Percentiles rank a stretch among this genome's conserved stretches.
phyloP scores from a whole-genome alignment of 2,888 invertebrate genomes.

The Parapristionchus giblindavisi region DNA sequence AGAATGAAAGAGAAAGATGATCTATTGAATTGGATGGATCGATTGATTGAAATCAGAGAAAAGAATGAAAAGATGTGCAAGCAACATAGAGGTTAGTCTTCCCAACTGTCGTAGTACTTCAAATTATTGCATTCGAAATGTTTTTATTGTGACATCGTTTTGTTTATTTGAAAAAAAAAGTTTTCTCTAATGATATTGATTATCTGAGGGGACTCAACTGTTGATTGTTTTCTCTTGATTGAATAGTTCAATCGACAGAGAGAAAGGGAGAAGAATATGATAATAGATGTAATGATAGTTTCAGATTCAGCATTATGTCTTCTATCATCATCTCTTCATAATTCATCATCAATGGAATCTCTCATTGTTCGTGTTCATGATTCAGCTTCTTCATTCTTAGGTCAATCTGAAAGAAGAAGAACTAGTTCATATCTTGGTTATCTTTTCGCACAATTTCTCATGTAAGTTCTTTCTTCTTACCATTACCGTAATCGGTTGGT shows the following conservation, averaged over 20 bases:
- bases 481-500: neutral
- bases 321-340: neutral
- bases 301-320: slow-evolving; percentile 20
- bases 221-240: too few species aligned
- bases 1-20: slow-evolving; percentile 12
- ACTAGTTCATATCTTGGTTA: slow-evolving; percentile 25
- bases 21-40: slow-evolving; percentile 21
- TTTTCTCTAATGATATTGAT: neutral
- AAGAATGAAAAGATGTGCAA: slow-evolving; percentile 11
- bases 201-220: too few species aligned
- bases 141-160: neutral
- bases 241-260: too few species aligned
- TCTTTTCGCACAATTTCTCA: slow-evolving; percentile 6
- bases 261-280: too few species aligned
- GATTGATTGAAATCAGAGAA: slow-evolving; percentile 15
- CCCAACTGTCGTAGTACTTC: neutral
- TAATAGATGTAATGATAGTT: too few species aligned
- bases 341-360: slow-evolving; percentile 8
- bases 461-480: neutral
- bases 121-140: neutral
- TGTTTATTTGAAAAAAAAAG: neutral
- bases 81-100: slow-evolving; percentile 18
- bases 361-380: slow-evolving; percentile 31
- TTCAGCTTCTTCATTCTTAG: slow-evolving; percentile 34
- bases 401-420: slow-evolving; percentile 28